Base-by-base conservation (phyloP, 1,140 invertebrate genomes). In the Tigriopus japonicus region DNA sequence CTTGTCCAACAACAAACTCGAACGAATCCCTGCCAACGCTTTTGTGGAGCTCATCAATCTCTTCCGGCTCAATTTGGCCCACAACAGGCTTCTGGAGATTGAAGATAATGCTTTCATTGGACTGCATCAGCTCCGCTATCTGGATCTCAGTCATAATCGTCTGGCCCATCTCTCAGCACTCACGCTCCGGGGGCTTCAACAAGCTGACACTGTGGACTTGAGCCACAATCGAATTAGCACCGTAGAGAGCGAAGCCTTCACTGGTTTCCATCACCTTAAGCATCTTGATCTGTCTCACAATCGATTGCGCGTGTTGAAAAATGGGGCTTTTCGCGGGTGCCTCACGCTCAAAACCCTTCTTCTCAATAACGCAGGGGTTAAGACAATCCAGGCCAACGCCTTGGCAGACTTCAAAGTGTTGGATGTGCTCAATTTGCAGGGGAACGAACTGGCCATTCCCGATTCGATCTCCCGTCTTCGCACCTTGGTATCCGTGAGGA, bases 401-500 rank as follows among this genome's bases (percentile, higher is more conserved):
- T 84, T 86, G 64, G 69, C 71, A 7, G 78, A 78, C 0, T 68
- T 86, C 21, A 76, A 76, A 53, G 79, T 80, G 62, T 68, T 87
- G 0, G 77, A 79, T 49, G 81, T 84, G 56, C 68, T 87, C 0
- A 83, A 86, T 67, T 65, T 87, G 19, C 78, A 80, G 52, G 72
- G 79, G 28, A 93, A 93, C 71, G 76, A 78, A 23, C 70, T 93
- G 28, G 15, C 54, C 40, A 28, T 53, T 66, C 28, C 69, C 77
- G 15, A 77, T 78, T 62, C 71, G 88, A 14, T 80, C 83, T 64
- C 79, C 87, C 45, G 79, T 81, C 2, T 82, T 81, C 24, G 88
- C 62, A 77, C 81, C 59, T 78, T 79, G 0, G 62, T 60, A 5
- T 64, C 60, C 19, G 45, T 70, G 7, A 66, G 64, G 24, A 53